These are phyloP conservation scores for Eumerus sabulonum DNA, from an alignment of 2,888 invertebrate species.

Conservation along the genomic window DNA sequence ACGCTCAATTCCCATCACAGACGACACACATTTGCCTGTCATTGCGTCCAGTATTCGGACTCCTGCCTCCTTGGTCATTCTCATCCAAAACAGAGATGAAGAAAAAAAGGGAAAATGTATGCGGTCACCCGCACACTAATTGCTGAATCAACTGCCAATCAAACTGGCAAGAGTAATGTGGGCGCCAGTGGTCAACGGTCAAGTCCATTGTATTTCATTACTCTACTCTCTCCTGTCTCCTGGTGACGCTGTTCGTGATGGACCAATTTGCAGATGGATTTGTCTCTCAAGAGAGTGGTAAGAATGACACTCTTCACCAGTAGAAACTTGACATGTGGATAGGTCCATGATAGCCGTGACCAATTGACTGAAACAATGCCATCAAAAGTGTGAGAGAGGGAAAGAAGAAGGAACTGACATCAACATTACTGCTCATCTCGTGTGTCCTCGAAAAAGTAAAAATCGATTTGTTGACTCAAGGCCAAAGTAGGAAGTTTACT, in stretches of 20 bases:
- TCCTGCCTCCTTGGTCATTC: constrained; percentile 32
- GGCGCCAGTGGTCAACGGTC: constrained; percentile 55
- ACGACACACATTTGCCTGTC: constrained; percentile 18
- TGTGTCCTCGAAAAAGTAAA: background rate
- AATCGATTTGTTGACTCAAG: constrained; percentile 64
- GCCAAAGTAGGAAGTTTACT: constrained; percentile 49
- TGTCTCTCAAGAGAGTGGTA: constrained; percentile 14
- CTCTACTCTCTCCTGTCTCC: background rate
- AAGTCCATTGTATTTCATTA: background rate
- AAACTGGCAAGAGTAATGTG: constrained; percentile 59
- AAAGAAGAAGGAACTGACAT: background rate
- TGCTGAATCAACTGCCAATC: constrained; percentile 66
- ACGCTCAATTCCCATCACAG: constrained; percentile 44
- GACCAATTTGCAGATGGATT: constrained; percentile 64
- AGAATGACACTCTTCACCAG: constrained; percentile 15
- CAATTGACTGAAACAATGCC: constrained; percentile 46
- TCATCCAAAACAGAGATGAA: no score
- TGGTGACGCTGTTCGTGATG: constrained; percentile 5
- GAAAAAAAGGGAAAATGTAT: background rate
- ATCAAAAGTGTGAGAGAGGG: no score
- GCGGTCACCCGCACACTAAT: constrained; percentile 66
- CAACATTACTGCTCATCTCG: constrained; percentile 8
- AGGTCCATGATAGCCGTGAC: constrained; percentile 54
- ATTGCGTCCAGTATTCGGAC: background rate
- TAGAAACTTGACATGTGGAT: constrained; percentile 59